Evolutionary conservation across 1,140 invertebrate genomes (phyloP), one percentile per base, ranked within the genome.

Genomic region (Sycobia sp.): DNA sequence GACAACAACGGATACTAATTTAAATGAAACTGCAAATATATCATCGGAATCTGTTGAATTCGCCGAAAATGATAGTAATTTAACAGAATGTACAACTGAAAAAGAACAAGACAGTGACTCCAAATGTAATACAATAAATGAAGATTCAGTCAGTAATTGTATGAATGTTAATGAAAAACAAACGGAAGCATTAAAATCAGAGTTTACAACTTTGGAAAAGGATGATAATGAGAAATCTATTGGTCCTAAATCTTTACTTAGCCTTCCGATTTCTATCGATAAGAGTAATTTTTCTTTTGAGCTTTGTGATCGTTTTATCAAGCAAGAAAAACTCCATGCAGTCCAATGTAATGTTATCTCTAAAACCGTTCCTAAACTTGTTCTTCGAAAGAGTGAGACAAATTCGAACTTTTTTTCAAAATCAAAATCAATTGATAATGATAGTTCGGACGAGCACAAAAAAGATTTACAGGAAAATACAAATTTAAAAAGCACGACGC

Each of bases 331-430:
- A 16, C 46, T 57, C 1, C n/a, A 58, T 13, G 23, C n/a, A 13
- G 23, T 51, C 7, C 41, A 20, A 9, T 16, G 10, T 5, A 23
- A 53, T 11, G 16, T 13, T 8, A 16, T 62, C 34, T 62, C 67
- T 7, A 73, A 73, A 65, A 57, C 62, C 0, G 55, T 82, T 27
- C 77, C 80, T 0, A 79, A 79, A 57, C 62, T 80, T 10, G 73
- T 80, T 0, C 79, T 79, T 18, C 73, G 75, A 36, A 80, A 79
- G 46, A 73, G 65, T 20, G 76, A 80, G 1, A 62, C 58, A 22
- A 67, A 61, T 10, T 62, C 70, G 1, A 71, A 71, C 51, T 43
- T 56, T 16, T 62, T 69, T 43, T 71, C 70, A 0, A 69, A 64
- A 18, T 53, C 69, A 1, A 68, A 65, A 27, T 64, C 65, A 5